Evolutionary conservation across 2,113 vertebrate genomes (phyloP).

Genomic region (Sardina pilchardus): DNA sequence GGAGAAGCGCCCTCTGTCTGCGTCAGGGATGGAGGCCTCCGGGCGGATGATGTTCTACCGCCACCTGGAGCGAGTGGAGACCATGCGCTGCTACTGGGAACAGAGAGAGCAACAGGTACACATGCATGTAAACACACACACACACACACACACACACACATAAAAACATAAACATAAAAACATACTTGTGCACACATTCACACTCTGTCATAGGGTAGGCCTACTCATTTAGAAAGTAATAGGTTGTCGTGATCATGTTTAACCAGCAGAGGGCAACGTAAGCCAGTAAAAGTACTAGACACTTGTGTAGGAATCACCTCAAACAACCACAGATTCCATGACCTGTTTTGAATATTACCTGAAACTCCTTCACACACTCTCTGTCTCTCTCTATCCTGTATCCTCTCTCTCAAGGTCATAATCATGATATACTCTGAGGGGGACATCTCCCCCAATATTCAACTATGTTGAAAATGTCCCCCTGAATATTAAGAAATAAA

Average conservation of each 20-base stretch:
- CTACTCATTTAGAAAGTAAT: background rate
- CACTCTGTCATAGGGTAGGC: no score
- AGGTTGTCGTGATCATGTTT: background rate
- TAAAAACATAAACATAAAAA: background rate
- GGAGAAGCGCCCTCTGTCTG: background rate
- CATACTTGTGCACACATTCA: no score
- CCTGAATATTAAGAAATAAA: no score
- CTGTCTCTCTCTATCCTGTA: no score
- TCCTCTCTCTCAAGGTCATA: no score
- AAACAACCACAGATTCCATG: no score
- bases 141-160: background rate
- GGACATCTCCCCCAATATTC: no score
- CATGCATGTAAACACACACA: slow-evolving; percentile 7
- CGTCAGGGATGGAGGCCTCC: background rate
- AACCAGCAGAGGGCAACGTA: background rate
- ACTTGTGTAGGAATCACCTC: no score
- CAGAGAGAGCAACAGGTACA: slow-evolving; percentile 61
- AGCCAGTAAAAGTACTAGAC: background rate
- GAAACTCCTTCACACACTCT: no score
- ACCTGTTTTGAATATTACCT: no score
- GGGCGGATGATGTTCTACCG: slow-evolving; percentile 76
- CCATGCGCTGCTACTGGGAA: slow-evolving; percentile 80
- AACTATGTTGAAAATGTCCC: no score
- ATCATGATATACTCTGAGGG: no score
- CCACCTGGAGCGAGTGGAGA: slow-evolving; percentile 80